Evolutionary conservation across 2,113 vertebrate genomes (phyloP), one percentile per base, ranked within the genome.

Genomic region (Octodon degus): DNA sequence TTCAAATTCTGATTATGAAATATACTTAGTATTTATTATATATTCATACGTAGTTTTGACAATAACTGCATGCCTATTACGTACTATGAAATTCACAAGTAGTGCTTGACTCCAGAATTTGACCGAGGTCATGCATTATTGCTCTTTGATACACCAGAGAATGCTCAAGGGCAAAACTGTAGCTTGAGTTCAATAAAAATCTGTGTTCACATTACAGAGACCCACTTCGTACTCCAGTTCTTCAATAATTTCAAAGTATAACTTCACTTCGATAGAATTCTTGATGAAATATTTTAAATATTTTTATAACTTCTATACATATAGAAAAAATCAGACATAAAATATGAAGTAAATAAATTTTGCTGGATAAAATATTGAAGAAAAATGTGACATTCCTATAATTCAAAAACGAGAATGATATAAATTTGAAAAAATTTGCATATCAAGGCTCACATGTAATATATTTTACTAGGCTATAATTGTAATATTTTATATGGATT

Each of bases 151-250:
- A 30, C 1, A 1, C 11, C 8, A 70, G 22, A 74, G 22, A 24
- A 22, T 30, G 3, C 0, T 80, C 24, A 91, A 40, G 5, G 9
- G 0, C 65, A 32, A 55, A 92, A 27, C 6, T 63, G 2, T 60
- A 83, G 5, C 8, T 92, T 16, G 1, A 24, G 25, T 72, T 43
- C n/a, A 90, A 20, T 40, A 65, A 72, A 72, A 89, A 88, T 12
- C 0, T 22, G 2, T 84, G 1, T 11, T 70, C 2, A n/a, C 25
- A 63, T 53, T 91, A 34, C 1, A 92, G 40, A 10, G 82, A 37
- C 22, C 5, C 22, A 76, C 3, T 34, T 58, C 1, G 11, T 74
- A 63, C 24, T 0, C 7, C 79, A n/a, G 10, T 40, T 0, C 7
- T 34, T n/a, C 27, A 83, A 20, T 82, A 22, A 1, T 67, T 80